Evolutionary conservation across 1,140 invertebrate genomes (phyloP), one percentile per base, ranked within the genome.

Genomic region (Oncopodura yosiiana): DNA sequence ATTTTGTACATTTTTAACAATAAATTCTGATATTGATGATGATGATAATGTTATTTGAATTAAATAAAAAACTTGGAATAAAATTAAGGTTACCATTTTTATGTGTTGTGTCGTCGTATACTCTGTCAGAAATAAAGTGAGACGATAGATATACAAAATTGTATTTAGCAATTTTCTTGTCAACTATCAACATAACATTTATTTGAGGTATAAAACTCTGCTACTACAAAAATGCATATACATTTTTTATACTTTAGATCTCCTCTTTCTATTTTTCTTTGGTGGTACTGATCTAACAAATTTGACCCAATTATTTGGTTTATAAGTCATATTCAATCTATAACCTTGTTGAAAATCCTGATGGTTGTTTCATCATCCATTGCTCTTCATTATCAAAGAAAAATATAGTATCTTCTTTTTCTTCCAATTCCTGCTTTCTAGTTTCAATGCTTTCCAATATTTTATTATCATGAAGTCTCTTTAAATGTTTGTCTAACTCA

Each of bases 361-460:
- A 49, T 14, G 50, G 52, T 37, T 62, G 37, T 38, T 56, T 46
- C 60, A 69, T 56, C 52, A 69, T 64, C 57, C 67, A 61, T 42
- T 68, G 55, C 27, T 69, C 65, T 46, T 66, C 60, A 37, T 71
- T 70, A 38, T 73, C 71, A 60, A 73, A 73, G 60, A 73, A 73
- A 57, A 67, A 71, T 8, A 74, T 62, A 1, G 50, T 30, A 24
- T 70, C 65, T 63, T 71, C 69, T 46, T 65, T 66, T 36, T 67
- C 62, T 30, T 57, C 6, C 9, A 73, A 44, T 41, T 70, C 62
- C 41, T 66, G 44, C 55, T 66, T 67, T 49, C 65, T 68, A 16
- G 56, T 45, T 38, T 68, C 46, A 18, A 72, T 65, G 23, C 64
- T 55, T 38, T 61, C 48, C 2, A 67, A 32, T 32, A 56, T 56